Evolutionary conservation across 1,140 invertebrate species (phyloP).

Genomic region (Dreissena polymorpha): DNA sequence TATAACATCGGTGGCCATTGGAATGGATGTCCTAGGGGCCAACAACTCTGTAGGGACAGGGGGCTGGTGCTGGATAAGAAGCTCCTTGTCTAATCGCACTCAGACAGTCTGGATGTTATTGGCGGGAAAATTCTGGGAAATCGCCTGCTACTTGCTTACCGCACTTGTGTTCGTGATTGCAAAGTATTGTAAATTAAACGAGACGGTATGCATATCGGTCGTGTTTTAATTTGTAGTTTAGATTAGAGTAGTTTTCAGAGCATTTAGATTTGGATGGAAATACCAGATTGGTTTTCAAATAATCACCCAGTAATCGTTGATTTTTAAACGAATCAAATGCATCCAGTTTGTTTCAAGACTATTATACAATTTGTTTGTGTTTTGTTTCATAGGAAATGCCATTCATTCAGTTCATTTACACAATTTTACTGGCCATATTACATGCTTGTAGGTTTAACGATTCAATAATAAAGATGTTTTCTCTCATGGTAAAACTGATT

Average conservation of each 20-base stretch:
- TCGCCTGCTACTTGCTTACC: constrained; percentile 47
- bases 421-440: too few relatives aligned
- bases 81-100: background rate
- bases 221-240: background rate
- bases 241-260: background rate
- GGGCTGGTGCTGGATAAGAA: constrained; percentile 59
- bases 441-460: too few relatives aligned
- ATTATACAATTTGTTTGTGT: background rate
- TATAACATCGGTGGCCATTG: constrained; percentile 28
- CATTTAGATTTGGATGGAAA: background rate
- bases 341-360: background rate
- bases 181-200: constrained; percentile 32
- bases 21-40: constrained; percentile 47
- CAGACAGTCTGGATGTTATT: constrained; percentile 52
- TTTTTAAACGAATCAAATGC: background rate
- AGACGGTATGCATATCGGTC: constrained; percentile 26
- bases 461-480: too few relatives aligned
- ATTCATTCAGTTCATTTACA: too few relatives aligned
- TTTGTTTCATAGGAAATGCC: background rate
- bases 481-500: too few relatives aligned
- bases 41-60: constrained; percentile 52
- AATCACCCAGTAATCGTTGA: background rate
- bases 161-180: constrained; percentile 40
- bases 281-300: background rate
- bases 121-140: constrained; percentile 57